Conservation (phyloP, 2,888 invertebrate species). For the Conomelus anceps region DNA sequence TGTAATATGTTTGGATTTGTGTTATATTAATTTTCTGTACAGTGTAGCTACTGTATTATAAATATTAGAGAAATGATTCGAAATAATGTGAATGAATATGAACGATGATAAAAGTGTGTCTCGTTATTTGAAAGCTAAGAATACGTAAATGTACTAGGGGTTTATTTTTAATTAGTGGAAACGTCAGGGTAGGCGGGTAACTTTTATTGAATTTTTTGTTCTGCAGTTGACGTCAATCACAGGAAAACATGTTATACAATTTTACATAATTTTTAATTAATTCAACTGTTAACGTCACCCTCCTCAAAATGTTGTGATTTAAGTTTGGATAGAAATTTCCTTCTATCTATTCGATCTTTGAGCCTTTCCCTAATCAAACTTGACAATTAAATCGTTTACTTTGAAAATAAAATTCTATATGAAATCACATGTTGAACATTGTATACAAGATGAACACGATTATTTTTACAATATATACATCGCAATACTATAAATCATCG, state of each 20-base stretch:
- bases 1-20: slow-evolving; percentile 11
- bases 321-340: not conserved
- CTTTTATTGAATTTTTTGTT: not conserved
- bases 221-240: not conserved
- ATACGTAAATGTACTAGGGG: not conserved
- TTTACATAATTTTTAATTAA: not conserved
- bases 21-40: slow-evolving; percentile 7
- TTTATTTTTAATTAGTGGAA: not conserved
- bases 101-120: not conserved
- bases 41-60: slow-evolving; percentile 9
- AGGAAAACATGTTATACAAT: not conserved
- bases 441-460: not conserved
- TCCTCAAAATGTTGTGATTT: not conserved
- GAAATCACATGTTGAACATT: not conserved
- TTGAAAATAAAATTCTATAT: not conserved
- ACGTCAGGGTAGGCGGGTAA: not conserved
- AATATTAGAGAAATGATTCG: slow-evolving; percentile 1
- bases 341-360: not conserved
- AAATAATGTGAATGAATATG: not conserved
- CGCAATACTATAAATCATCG: not conserved
- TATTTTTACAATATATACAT: not conserved
- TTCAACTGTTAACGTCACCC: no score
- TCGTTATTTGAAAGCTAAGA: not conserved
- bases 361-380: not conserved
- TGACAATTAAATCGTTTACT: not conserved